Evolutionary conservation across 2,888 invertebrate genomes (phyloP), one percentile per base, ranked within the genome.

Genomic region (Phyllotreta striolata): DNA sequence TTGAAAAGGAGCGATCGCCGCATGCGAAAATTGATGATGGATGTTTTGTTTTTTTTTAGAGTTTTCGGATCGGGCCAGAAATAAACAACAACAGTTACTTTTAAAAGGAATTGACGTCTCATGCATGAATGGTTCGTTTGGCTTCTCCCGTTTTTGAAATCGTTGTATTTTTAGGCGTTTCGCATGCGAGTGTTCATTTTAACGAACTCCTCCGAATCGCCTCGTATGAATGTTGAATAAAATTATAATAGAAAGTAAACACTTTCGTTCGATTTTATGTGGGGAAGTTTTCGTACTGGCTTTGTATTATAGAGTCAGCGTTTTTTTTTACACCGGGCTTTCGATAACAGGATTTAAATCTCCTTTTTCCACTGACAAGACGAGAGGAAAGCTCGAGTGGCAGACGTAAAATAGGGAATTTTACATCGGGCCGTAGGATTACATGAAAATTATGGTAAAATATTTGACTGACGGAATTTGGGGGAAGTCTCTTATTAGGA

Each of bases 21-120:
- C 52, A 51, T 59, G 51, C 10, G 59, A 59, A 43, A 59, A 59
- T 59, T 59, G 59, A 59, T 59, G 59, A 59, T 59, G 37, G 59
- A 59, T 59, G 51, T 52, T 59, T 59, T 59, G 59, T 59, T 59
- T 59, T 59, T 52, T 41, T 38, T 41, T 41, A 38, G 7, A 6
- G 13, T 6, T 38, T 52, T 38, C 39, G 8, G 12, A 41, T 51
- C 13, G 35, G 41, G 9, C 14, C 7, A 52, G 44, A 59, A 52
- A 47, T 39, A 59, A 51, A 49, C 24, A 51, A 58, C 41, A 51
- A 51, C 41, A 34, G 58, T 34, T 51, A 34, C 49, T 58, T 38
- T 49, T 58, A 59, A 43, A 41, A 51, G 52, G 24, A 59, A 37
- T 43, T 51, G 51, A 51, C 37, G 41, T 43, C 37, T n/a, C 12